Evolutionary conservation across 1,140 invertebrate genomes (phyloP), one percentile per base, ranked within the genome.

Genomic region (Chironomus striatipennis): DNA sequence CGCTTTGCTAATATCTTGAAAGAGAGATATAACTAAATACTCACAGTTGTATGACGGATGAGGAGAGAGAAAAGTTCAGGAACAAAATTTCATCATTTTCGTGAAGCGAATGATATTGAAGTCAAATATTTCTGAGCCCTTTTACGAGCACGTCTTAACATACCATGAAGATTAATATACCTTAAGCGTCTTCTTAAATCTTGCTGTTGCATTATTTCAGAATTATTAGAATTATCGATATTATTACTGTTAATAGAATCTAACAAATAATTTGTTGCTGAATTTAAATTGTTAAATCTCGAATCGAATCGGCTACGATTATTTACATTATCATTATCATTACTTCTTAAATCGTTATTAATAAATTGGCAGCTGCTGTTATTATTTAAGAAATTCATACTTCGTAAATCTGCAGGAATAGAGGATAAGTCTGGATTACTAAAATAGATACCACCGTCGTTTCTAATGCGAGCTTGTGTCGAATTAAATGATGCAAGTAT

Each of bases 321-420:
- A 70, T 70, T 70, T 18, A 8, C 18, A 70, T 15, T 70, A 20
- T 9, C 9, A 70, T 21, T 70, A 18, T 18, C 20, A 70, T 70
- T 70, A 70, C 17, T 70, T 70, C 65, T 70, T 70, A 70, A 70
- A 21, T 70, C 65, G 20, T 70, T 70, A 70, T 70, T 70, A 20
- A 70, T 70, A 70, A 70, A 70, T 70, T 70, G 65, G 65, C 65
- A 70, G 65, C 65, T 70, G 65, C 18, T 21, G 65, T 70, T 70
- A 70, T 21, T 70, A 70, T 21, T 70, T 70, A 21, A 18, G 17
- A 70, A 70, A 70, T 70, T 70, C 65, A 70, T 70, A 10, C 15
- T 18, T 20, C 17, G 9, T 70, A 21, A 8, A 18, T 20, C 17
- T 20, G 17, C 65, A 17, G 65, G 20, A 70, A 70, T 70, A 70